phyloP scores from a whole-genome alignment of 2,797 vertebrate species.

The Enoplosus armatus region DNA sequence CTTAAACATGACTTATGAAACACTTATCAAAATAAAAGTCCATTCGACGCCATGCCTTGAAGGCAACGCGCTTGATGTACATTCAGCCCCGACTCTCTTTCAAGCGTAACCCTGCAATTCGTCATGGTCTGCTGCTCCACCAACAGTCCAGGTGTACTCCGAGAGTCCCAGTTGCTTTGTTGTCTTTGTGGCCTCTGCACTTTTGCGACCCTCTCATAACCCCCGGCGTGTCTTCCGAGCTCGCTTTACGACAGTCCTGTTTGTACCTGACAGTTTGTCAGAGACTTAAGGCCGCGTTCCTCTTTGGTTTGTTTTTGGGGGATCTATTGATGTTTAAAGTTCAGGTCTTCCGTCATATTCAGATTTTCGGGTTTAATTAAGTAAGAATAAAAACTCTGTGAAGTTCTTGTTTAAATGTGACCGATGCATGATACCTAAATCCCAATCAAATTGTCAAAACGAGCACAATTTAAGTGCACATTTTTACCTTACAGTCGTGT shows the following conservation, averaged over 20 bases:
- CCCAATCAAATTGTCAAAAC: no score
- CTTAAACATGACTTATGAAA: no score
- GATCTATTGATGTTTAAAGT: not conserved
- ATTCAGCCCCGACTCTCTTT: constrained; percentile 1
- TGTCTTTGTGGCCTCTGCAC: not conserved
- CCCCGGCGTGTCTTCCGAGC: not conserved
- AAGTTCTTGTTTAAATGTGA: no score
- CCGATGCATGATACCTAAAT: no score
- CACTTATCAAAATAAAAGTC: no score
- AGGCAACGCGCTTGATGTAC: no score
- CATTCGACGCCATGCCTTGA: no score
- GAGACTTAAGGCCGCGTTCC: no score
- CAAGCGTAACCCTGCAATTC: not conserved
- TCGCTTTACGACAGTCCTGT: not conserved
- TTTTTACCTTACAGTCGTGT: no score
- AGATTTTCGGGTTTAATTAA: not conserved
- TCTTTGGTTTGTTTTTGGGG: not conserved
- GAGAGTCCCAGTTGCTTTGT: no score
- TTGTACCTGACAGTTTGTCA: not conserved
- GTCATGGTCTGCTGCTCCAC: not conserved
- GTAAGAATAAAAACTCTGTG: not conserved
- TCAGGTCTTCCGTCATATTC: not conserved
- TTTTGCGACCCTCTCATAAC: not conserved
- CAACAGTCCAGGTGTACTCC: no score
- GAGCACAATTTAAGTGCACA: no score